Percentiles rank a stretch among this genome's conserved stretches.
Conservation (phyloP, 2,797 vertebrate species). For the Darevskia nairensis region DNA sequence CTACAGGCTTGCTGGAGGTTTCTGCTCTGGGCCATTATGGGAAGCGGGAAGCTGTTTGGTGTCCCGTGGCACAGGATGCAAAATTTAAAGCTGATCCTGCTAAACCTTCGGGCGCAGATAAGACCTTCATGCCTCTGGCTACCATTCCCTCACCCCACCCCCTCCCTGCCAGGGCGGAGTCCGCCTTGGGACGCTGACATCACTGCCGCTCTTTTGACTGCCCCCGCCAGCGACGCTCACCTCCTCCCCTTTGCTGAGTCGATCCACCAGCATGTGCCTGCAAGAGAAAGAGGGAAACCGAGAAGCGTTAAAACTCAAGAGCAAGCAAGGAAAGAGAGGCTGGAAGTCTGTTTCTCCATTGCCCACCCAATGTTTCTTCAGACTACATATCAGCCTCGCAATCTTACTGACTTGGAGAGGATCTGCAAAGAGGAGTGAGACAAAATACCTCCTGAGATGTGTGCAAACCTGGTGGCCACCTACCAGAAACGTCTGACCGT, state of each 20-base stretch:
- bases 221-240: constrained; percentile 74
- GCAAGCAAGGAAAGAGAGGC: neutral
- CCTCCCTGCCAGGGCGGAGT: no score
- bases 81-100: no score
- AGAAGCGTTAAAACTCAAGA: neutral
- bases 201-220: no score
- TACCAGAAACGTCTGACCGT: no score
- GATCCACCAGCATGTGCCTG: constrained; percentile 94
- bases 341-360: neutral
- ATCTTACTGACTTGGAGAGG: no score
- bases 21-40: neutral
- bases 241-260: constrained; percentile 99
- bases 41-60: neutral
- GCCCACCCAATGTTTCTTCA: neutral
- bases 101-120: neutral
- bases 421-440: no score
- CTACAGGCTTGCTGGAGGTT: neutral
- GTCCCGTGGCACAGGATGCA: neutral
- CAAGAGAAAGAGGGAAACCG: constrained; percentile 14
- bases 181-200: neutral
- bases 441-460: no score
- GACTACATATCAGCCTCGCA: no score
- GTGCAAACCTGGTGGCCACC: no score
- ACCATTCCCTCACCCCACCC: no score
- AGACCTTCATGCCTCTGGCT: neutral